These are phyloP conservation scores for Phyto melanocephala DNA, from an alignment of 2,888 invertebrate genomes.

Conservation along the genomic window DNA sequence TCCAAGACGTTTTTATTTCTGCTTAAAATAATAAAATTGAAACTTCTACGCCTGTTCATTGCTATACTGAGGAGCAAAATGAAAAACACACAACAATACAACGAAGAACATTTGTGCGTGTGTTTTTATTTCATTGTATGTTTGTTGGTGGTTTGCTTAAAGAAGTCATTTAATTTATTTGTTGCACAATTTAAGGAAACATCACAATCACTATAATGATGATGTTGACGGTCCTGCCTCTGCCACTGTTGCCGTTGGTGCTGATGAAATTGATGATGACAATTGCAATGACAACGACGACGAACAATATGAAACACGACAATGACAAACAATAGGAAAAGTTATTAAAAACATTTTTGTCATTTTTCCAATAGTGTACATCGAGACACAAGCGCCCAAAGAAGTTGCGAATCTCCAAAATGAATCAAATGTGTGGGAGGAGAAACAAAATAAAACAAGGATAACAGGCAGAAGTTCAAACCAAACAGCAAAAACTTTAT, in stretches of 20 bases:
- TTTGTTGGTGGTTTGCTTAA: neutral
- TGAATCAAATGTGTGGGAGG: neutral
- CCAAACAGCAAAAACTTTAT: constrained; percentile 20
- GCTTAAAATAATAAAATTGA: neutral
- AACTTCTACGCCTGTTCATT: neutral
- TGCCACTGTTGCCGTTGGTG: neutral
- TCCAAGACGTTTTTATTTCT: neutral
- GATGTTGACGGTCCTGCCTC: neutral
- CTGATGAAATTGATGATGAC: neutral
- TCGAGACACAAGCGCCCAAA: neutral
- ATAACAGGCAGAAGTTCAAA: neutral
- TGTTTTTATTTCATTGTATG: neutral
- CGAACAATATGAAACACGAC: neutral
- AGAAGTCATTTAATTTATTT: constrained; percentile 39
- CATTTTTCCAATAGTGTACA: constrained; percentile 18
- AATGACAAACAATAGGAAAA: constrained; percentile 11
- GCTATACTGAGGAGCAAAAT: neutral
- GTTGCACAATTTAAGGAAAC: neutral
- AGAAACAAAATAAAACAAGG: constrained; percentile 10
- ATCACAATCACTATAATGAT: neutral
- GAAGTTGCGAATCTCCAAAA: neutral
- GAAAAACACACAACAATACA: neutral
- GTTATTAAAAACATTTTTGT: constrained; percentile 25
- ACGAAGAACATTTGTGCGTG: neutral
- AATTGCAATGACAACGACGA: constrained; percentile 3